Evolutionary conservation across 2,797 vertebrate species (phyloP), one percentile per base, ranked within the genome.

Genomic region (Erethizon dorsatum): DNA sequence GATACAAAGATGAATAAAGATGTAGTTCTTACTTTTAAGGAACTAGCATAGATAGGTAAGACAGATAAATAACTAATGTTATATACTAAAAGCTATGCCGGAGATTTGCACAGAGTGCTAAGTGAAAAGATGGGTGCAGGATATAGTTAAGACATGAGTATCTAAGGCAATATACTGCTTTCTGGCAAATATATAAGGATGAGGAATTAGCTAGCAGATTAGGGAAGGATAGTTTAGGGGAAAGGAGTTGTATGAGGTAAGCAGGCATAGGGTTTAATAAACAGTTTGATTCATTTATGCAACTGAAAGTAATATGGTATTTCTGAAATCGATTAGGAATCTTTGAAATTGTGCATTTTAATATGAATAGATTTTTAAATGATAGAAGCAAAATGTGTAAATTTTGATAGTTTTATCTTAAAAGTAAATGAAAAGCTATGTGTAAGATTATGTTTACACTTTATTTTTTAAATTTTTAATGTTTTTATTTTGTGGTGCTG

Each of bases 361-460:
- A 89, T 83, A 54, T 28, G 24, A 94, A 33, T 65, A 31, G 9
- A 41, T 65, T 50, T 59, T 59, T 52, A 77, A 95, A 52, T 92
- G 47, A 82, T 67, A 61, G 33, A 92, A 37, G 47, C 73, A 91
- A 92, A 88, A 85, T 79, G 26, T 80, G 18, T 92, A 52, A 54
- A 24, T 96, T 96, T 67, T 54, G 24, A 10, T n/a, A 79, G 57
- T 94, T 88, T 94, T 90, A 71, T 54, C 59, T 94, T 92, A 59
- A 45, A 92, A 71, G 7, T 90, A 85, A 90, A 45, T 82, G 57
- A 73, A 78, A 65, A 79, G n/a, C 24, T 69, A 50, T 56, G 50
- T 78, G 31, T 56, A 50, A 88, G 31, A 45, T 69, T 56, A n/a
- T 79, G 7, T 88, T 83, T 67, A 67, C 52, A 41, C 15, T 78